These are phyloP conservation scores for Embidobia sp. DNA, from an alignment of 2,888 invertebrate species.

Conservation along the genomic window DNA sequence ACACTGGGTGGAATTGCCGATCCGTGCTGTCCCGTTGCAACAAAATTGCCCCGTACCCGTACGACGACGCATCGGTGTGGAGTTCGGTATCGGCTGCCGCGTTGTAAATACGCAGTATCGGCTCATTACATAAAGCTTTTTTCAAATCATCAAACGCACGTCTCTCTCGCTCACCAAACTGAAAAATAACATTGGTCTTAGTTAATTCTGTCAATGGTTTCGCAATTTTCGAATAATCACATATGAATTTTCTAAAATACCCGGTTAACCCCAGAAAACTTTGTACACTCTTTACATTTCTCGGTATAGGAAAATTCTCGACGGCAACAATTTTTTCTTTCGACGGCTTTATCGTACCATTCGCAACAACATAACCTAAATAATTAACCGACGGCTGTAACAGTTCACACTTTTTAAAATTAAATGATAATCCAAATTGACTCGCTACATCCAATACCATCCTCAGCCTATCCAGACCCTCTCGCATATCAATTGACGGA, in stretches of 20 bases:
- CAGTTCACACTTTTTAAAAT: slow-evolving; percentile 53
- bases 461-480: background rate
- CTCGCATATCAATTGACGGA: slow-evolving; percentile 20
- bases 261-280: too few relatives aligned
- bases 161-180: slow-evolving; percentile 14
- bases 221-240: slow-evolving; percentile 19
- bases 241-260: slow-evolving; percentile 31
- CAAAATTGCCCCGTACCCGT: slow-evolving; percentile 41
- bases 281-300: slow-evolving; percentile 8
- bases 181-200: slow-evolving; percentile 14
- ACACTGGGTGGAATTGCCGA: slow-evolving; percentile 4
- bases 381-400: slow-evolving; percentile 33
- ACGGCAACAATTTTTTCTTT: slow-evolving; percentile 41
- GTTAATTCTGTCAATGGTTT: slow-evolving; percentile 38
- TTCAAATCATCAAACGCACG: slow-evolving; percentile 24
- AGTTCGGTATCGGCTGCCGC: slow-evolving; percentile 40
- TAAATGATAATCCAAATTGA: background rate
- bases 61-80: slow-evolving; percentile 1
- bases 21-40: slow-evolving; percentile 11
- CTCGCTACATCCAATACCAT: slow-evolving; percentile 1
- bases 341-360: slow-evolving; percentile 40
- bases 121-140: slow-evolving; percentile 10
- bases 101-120: slow-evolving; percentile 31
- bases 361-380: slow-evolving; percentile 36
- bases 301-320: slow-evolving; percentile 37